Evolutionary conservation across 2,888 invertebrate genomes (phyloP), one percentile per base, ranked within the genome.

Genomic region (Pharmacophagus antenor): DNA sequence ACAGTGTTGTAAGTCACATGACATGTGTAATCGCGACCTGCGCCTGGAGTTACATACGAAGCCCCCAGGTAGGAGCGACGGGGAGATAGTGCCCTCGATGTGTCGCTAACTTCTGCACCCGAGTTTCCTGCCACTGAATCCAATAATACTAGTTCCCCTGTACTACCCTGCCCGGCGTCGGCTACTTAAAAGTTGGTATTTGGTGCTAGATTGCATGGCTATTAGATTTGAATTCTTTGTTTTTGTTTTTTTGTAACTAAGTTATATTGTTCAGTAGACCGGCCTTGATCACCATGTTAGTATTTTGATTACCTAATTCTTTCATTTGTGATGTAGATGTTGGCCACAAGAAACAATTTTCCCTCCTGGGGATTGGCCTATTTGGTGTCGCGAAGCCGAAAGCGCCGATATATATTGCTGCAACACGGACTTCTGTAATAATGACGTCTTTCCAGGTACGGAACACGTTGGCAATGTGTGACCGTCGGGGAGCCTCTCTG

Each of bases 21-120:
- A 92, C 92, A 94, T 93, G 93, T 95, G 95, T 93, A 95, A 95
- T 92, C 92, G 88, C 77, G 91, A 92, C 76, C 92, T 95, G 88
- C 92, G 88, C 81, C 93, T 95, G 82, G 92, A 92, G 84, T 92
- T 95, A 82, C 92, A 92, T 82, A 91, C 91, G 84, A 92, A 89
- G 87, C 88, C 91, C 82, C 88, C 93, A 94, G 94, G 94, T 95
- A 94, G 92, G 90, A 80, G 74, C 70, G 73, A 70, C 74, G 73
- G 71, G 74, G 76, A 74, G 71, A 72, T 77, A 76, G 76, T 70
- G 73, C 70, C 70, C 69, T 71, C 76, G 73, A 71, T 75, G 78
- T 77, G 75, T 68, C 68, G 77, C 80, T 82, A 77, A 79, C 77
- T 70, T 70, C 66, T 73, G 76, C 79, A 75, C 75, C 70, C 54